Conservation (phyloP, 2,113 vertebrate genomes). For the Ophiodon elongatus region DNA sequence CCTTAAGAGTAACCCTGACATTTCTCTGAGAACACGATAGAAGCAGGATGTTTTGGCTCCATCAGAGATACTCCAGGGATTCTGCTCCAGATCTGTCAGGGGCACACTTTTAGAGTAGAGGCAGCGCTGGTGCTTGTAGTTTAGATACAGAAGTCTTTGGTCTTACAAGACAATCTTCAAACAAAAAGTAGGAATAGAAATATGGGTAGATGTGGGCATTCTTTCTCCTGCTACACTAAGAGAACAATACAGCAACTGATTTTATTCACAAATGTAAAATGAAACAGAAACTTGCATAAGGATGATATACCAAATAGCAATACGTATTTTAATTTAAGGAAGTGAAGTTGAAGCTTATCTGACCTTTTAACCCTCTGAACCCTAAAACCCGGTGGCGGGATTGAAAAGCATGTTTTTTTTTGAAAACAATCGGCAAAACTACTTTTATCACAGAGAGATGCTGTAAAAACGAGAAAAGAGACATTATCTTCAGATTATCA, state of each 20-base stretch:
- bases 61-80: conserved; percentile 48
- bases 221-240: not conserved
- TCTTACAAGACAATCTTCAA: not conserved
- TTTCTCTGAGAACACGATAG: conserved; percentile 10
- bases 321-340: not conserved
- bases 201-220: not conserved
- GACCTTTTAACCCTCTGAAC: not conserved
- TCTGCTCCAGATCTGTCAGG: conserved; percentile 60
- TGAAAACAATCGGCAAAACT: no score
- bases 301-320: not conserved
- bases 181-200: not conserved
- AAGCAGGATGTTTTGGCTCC: conserved; percentile 39
- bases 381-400: not conserved
- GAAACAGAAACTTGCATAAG: not conserved
- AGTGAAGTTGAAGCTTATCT: conserved; percentile 16
- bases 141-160: not conserved
- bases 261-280: not conserved
- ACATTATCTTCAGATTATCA: no score
- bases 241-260: not conserved
- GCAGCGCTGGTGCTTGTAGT: conserved; percentile 2
- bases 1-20: not conserved
- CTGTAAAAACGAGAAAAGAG: no score
- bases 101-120: conserved; percentile 22
- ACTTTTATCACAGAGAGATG: no score
- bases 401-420: no score